Evolutionary conservation across 2,797 vertebrate genomes (phyloP).

Genomic region (Periparus ater): DNA sequence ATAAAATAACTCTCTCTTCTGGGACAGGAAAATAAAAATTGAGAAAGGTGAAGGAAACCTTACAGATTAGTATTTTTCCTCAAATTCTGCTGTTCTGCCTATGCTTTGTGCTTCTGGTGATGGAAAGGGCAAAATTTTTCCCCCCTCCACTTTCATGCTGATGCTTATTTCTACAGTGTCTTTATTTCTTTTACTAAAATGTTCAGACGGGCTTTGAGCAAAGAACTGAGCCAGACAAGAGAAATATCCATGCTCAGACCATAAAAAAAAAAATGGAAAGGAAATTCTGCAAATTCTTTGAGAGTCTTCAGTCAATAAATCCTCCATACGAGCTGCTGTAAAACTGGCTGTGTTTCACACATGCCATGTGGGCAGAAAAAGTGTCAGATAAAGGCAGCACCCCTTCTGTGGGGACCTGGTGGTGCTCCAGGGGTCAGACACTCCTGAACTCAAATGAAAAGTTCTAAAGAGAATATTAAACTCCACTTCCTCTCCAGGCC

Average conservation of each 20-base stretch:
- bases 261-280: background rate
- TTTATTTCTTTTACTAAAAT: background rate
- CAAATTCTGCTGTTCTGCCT: background rate
- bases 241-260: background rate
- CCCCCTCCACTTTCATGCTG: background rate
- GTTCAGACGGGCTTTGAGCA: background rate
- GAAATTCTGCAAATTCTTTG: slow-evolving; percentile 54
- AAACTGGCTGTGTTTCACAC: background rate
- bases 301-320: background rate
- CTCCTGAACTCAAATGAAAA: background rate
- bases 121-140: background rate
- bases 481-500: background rate
- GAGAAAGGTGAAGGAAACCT: background rate
- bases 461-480: background rate
- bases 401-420: background rate
- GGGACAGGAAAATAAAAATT: background rate
- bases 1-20: background rate
- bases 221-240: background rate
- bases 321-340: background rate
- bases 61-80: background rate
- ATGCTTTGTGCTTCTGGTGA: background rate
- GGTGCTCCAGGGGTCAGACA: background rate
- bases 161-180: background rate
- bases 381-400: background rate
- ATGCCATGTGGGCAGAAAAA: background rate